Percentiles rank a stretch among this genome's conserved stretches.
phyloP scores from a whole-genome alignment of 2,797 vertebrate genomes.

The Linurgus olivaceus region DNA sequence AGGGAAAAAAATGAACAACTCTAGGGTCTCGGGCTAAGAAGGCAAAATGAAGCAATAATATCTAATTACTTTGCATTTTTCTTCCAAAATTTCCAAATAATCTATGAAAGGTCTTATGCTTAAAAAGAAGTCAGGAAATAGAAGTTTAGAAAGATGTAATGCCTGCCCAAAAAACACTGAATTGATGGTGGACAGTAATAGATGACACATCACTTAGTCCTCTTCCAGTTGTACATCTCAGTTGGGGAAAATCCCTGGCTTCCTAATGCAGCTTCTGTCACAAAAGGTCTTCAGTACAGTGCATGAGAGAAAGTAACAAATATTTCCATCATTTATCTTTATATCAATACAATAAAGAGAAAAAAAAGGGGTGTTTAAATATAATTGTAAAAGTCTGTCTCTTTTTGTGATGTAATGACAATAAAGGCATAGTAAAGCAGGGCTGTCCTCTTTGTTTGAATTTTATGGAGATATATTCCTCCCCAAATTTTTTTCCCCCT shows the following conservation, averaged over 20 bases:
- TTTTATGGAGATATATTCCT: slow-evolving; percentile 1
- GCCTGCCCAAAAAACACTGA: neutral
- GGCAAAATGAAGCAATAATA: neutral
- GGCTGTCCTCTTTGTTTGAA: neutral
- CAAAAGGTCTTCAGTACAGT: neutral
- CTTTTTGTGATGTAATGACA: neutral
- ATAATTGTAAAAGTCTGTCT: neutral
- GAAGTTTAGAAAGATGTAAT: neutral
- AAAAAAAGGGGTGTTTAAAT: neutral
- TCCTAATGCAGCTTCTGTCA: neutral
- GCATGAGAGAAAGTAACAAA: neutral
- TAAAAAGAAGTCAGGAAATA: neutral
- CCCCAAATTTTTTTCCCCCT: neutral
- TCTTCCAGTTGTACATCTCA: neutral
- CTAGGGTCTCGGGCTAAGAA: neutral
- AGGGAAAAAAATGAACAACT: neutral
- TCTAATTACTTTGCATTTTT: neutral
- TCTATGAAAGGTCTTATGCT: neutral
- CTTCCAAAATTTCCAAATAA: neutral
- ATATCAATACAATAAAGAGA: neutral
- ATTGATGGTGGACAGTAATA: neutral
- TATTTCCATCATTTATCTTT: neutral
- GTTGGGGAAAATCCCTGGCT: neutral
- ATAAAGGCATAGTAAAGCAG: neutral
- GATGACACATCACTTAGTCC: neutral